Base-by-base conservation (phyloP, 2,113 vertebrate genomes). In the Hemibagrus wyckioides region DNA sequence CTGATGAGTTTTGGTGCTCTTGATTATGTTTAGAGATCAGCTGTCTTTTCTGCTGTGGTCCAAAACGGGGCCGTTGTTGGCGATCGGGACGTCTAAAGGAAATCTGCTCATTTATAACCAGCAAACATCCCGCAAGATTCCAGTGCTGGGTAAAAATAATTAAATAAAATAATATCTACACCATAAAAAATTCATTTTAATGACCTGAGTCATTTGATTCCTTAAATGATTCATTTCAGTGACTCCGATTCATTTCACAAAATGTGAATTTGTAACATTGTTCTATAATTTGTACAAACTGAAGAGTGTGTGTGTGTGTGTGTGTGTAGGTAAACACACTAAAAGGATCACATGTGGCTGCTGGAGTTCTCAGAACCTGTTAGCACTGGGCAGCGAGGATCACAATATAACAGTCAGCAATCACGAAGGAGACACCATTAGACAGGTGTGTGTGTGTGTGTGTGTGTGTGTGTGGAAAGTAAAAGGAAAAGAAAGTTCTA, bases 121-220 rank as follows among this genome's bases (percentile, higher is more conserved):
- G 88, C 97, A 99, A 92, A 99, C 98, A 9, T 99, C 97, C 90
- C 97, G 97, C 93, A 99, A 98, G 94, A 97, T 99, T 91, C 96
- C 97, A 88, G 93, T 99, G 23, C 93, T 98, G 83, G 98, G 98
- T 99, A 77, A 21, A 82, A 36, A 81, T n/a, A n/a, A n/a, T n/a
- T n/a, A n/a, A n/a, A n/a, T n/a, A 77, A 10, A 69, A n/a, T 82
- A 28, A 85, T 33, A 63, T 94, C 77, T 30, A 67, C 48, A 83
- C 73, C 76, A 80, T 57, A 2, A 57, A 80, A 54, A 9, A 30
- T 3, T 79, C 6, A 21, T 54, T 77, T 30, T 8, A 21, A 19
- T 54, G 15, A 79, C 8, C 7, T 6, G 15, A 77, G 23, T 77
- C 75, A 77, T 50, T 77, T 77, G 75, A 15, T 3, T 79, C 13